These are phyloP conservation scores for Sminthurinus signatus DNA, from an alignment of 1,140 invertebrate genomes.

Conservation along the genomic window DNA sequence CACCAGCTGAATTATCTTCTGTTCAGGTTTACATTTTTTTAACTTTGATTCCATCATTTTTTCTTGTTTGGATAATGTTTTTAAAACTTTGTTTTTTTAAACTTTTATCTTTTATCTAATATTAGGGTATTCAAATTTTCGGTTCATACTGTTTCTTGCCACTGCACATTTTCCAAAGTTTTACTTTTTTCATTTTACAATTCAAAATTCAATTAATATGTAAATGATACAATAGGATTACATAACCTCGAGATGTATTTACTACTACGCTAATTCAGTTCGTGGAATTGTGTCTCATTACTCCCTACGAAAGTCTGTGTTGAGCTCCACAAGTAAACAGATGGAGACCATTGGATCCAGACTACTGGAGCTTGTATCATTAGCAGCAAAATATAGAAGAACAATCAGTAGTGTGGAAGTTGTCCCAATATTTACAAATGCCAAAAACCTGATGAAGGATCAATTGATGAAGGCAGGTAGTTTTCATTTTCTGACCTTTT, in stretches of 20 bases:
- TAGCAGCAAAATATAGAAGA: constrained; percentile 5
- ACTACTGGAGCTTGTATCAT: constrained; percentile 3
- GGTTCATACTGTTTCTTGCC: no score
- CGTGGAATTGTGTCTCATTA: neutral
- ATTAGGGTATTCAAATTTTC: no score
- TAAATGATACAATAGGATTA: constrained; percentile 30
- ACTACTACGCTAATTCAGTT: constrained; percentile 23
- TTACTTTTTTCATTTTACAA: no score
- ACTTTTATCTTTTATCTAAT: no score
- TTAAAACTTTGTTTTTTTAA: no score
- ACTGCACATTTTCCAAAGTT: no score
- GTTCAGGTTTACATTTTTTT: constrained; percentile 15
- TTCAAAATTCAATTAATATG: no score
- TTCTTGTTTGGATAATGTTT: no score
- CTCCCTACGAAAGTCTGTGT: constrained; percentile 8
- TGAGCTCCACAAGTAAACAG: constrained; percentile 14
- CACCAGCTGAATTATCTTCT: constrained; percentile 8
- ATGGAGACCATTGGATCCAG: constrained; percentile 21
- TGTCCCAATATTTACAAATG: constrained; percentile 19
- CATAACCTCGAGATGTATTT: constrained; percentile 17
- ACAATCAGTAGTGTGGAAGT: constrained; percentile 13
- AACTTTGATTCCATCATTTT: no score
- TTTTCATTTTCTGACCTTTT: no score
- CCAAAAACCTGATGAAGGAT: constrained; percentile 25
- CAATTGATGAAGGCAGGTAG: constrained; percentile 22